phyloP scores from a whole-genome alignment of 2,113 vertebrate genomes.

The Craseonycteris thonglongyai region DNA sequence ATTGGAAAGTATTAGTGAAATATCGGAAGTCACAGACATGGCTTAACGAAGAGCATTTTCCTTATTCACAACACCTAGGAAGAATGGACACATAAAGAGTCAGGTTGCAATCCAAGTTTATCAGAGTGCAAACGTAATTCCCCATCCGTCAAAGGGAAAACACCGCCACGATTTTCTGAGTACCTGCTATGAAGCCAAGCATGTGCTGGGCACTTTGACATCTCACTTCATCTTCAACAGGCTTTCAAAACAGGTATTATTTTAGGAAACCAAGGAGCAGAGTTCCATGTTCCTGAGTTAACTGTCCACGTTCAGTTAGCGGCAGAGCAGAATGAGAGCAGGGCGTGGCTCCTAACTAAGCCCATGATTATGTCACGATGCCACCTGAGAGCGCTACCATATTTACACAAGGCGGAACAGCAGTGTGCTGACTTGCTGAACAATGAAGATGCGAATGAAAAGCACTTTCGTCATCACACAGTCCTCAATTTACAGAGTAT shows the following conservation, averaged over 20 bases:
- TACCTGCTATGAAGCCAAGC: slow-evolving; percentile 42
- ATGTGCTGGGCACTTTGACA: slow-evolving; percentile 18
- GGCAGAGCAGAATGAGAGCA: not conserved
- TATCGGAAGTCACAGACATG: slow-evolving; percentile 63
- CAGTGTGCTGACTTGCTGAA: not conserved
- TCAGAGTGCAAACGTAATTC: not conserved
- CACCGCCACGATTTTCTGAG: not conserved
- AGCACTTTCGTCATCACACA: not conserved
- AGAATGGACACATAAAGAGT: slow-evolving; percentile 65
- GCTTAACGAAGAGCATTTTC: slow-evolving; percentile 66
- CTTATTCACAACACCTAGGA: slow-evolving; percentile 70
- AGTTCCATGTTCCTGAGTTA: not conserved
- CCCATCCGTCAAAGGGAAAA: slow-evolving; percentile 27
- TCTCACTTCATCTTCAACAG: not conserved
- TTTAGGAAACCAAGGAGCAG: not conserved
- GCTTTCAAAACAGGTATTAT: not conserved
- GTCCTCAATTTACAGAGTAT: not conserved
- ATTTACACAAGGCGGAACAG: not conserved
- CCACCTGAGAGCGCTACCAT: not conserved
- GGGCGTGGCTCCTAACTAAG: not conserved
- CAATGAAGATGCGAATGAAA: not conserved
- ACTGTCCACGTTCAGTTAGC: not conserved
- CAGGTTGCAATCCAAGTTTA: slow-evolving; percentile 49
- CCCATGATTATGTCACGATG: not conserved
- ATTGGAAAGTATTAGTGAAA: slow-evolving; percentile 67